Base-by-base conservation (phyloP, 2,113 vertebrate genomes). In the Patagioenas fasciata region DNA sequence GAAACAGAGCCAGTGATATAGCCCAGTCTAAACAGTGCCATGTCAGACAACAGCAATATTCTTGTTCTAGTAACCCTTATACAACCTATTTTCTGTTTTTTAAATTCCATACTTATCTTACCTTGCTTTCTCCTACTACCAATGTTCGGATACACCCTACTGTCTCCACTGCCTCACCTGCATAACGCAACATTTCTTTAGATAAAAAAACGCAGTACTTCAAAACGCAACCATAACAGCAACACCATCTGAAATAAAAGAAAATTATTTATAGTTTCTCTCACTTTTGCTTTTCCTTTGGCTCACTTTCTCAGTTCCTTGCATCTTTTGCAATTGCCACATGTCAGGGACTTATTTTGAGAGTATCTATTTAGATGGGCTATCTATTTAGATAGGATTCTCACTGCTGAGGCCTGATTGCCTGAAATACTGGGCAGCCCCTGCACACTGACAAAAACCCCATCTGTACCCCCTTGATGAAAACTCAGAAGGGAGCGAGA, bases 111-210 rank as follows among this genome's bases (percentile, higher is more conserved):
- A n/a, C 5, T 26, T 53, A n/a, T 62, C 31, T 67, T 57, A 36
- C 34, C 38, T 84, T 71, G 32, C 57, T 61, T 80, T 66, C 15
- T 70, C 36, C 73, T 60, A 40, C 32, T 57, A 48, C 12, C 31
- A 65, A 16, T 32, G 28, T 60, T 64, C 28, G 61, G 28, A 70
- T 48, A 58, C 6, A 14, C 11, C 34, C 61, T 36, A 20, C 20
- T 42, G 44, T 16, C n/a, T 42, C 38, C 44, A 71, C 38, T 15
- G 14, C 21, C 42, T 47, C 1, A 0, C 6, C 42, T 47, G 75
- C 36, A 16, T 5, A 66, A 61, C 3, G 3, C 9, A 56, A 9
- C 5, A 1, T 44, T 80, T 44, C 66, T 2, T 0, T 3, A n/a
- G 42, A 47, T 38, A 51, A 51, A 51, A 51, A 51, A 51, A 47